Evolutionary conservation across 2,888 invertebrate genomes (phyloP), one percentile per base, ranked within the genome.

Genomic region (Meganola albula): DNA sequence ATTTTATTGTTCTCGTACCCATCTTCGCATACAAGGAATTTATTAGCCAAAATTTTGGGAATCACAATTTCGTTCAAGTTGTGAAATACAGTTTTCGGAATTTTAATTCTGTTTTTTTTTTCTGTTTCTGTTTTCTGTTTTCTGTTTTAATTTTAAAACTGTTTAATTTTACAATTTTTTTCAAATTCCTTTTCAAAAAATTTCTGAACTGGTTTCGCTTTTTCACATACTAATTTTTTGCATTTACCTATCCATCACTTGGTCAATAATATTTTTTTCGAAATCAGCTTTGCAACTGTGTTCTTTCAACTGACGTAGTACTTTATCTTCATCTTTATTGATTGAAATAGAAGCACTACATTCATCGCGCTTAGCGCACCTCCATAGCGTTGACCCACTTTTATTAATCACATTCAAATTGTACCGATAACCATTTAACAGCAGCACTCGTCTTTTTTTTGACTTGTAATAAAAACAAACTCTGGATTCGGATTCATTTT

Each of bases 311-410:
- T 33, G 18, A 27, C 18, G 12, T 18, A 27, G 22, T 14, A 33
- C 27, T 12, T 27, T 27, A 12, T 27, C 24, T 24, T 27, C 12
- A 4, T 33, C 8, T 27, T 16, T 24, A 24, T 27, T 33, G 7
- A 27, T 33, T 10, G 33, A 24, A 24, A 32, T 9, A 22, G 22
- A 32, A 22, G 27, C 32, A 32, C 22, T 16, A 27, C 27, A 23
- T n/a, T n/a, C n/a, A n/a, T n/a, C n/a, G n/a, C n/a, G n/a, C n/a
- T n/a, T n/a, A n/a, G n/a, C n/a, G n/a, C n/a, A n/a, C n/a, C n/a
- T n/a, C n/a, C n/a, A n/a, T n/a, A n/a, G n/a, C 24, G 13, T 28
- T 33, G 24, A 9, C 27, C 10, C 18, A 11, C 14, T 20, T 2
- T 27, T 20, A 27, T 20, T 27, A 12, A 7, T 20, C 6, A 9